phyloP scores from a whole-genome alignment of 2,888 invertebrate species.

The Drosophila meridionalis region DNA sequence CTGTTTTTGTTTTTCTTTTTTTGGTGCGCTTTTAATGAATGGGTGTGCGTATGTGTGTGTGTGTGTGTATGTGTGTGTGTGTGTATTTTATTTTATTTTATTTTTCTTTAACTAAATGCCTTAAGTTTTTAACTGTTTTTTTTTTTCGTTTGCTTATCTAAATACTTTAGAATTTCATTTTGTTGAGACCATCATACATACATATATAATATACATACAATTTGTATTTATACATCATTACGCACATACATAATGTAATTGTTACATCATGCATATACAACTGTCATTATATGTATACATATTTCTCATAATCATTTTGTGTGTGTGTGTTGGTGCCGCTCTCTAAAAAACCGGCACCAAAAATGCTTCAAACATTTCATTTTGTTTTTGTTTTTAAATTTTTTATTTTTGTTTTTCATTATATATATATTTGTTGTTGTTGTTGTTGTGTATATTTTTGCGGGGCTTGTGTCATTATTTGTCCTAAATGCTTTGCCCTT shows the following conservation, averaged over 20 bases:
- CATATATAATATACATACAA: constrained; percentile 27
- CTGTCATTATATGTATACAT: constrained; percentile 53
- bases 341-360: constrained; percentile 68
- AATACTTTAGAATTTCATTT: constrained; percentile 82
- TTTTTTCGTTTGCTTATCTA: constrained; percentile 66
- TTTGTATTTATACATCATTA: constrained; percentile 55
- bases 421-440: constrained; percentile 19
- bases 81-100: constrained; percentile 4
- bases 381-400: constrained; percentile 39
- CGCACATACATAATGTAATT: constrained; percentile 63
- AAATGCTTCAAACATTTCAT: constrained; percentile 78
- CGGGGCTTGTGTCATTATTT: constrained; percentile 64
- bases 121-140: constrained; percentile 56
- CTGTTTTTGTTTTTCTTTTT: constrained; percentile 11
- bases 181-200: constrained; percentile 71
- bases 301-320: constrained; percentile 21
- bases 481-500: constrained; percentile 75
- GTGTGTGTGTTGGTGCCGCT: constrained; percentile 69
- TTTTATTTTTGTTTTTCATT: constrained; percentile 5
- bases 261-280: constrained; percentile 67
- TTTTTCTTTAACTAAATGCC: constrained; percentile 57
- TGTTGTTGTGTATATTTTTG: constrained; percentile 30
- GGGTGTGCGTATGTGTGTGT: constrained; percentile 22
- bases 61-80: constrained; percentile 3
- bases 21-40: constrained; percentile 32